phyloP scores from a whole-genome alignment of 1,140 invertebrate genomes.

The Lineus longissimus region DNA sequence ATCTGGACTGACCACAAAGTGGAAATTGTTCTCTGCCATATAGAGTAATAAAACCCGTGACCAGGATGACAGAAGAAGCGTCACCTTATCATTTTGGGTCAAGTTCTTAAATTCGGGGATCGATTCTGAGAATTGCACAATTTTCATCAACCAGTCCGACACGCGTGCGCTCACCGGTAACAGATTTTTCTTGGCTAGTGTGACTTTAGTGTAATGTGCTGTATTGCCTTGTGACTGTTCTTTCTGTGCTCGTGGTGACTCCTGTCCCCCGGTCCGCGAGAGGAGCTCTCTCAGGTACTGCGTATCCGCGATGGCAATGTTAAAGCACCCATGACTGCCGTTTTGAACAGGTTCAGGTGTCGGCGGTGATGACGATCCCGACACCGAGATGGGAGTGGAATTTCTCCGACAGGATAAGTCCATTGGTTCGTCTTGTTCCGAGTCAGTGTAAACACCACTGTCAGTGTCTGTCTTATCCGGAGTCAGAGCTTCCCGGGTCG shows the following conservation, averaged over 20 bases:
- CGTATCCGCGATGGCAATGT: background rate
- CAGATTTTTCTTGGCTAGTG: slow-evolving; percentile 51
- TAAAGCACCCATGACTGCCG: background rate
- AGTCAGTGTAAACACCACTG: slow-evolving; percentile 5
- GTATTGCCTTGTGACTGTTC: slow-evolving; percentile 23
- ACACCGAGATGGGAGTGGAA: slow-evolving; percentile 13
- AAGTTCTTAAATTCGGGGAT: slow-evolving; percentile 44
- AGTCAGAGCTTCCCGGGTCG: slow-evolving; percentile 7
- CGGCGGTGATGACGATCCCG: slow-evolving; percentile 10
- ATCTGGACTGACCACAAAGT: slow-evolving; percentile 47
- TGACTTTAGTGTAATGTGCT: slow-evolving; percentile 27
- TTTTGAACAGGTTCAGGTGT: slow-evolving; percentile 10
- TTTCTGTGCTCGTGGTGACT: slow-evolving; percentile 9
- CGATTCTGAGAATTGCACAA: slow-evolving; percentile 46
- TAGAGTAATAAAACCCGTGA: slow-evolving; percentile 42
- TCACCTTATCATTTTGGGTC: slow-evolving; percentile 43
- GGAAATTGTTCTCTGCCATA: slow-evolving; percentile 51
- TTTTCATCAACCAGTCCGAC: slow-evolving; percentile 50
- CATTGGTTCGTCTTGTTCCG: slow-evolving; percentile 11
- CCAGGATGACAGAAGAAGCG: slow-evolving; percentile 46
- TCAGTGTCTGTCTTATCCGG: slow-evolving; percentile 26
- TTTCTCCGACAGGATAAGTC: slow-evolving; percentile 8
- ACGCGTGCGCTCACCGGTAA: slow-evolving; percentile 47
- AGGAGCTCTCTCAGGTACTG: background rate
- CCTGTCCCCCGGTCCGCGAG: slow-evolving; percentile 12